Base-by-base conservation (phyloP, 2,888 invertebrate species). In the Julus scanicus region DNA sequence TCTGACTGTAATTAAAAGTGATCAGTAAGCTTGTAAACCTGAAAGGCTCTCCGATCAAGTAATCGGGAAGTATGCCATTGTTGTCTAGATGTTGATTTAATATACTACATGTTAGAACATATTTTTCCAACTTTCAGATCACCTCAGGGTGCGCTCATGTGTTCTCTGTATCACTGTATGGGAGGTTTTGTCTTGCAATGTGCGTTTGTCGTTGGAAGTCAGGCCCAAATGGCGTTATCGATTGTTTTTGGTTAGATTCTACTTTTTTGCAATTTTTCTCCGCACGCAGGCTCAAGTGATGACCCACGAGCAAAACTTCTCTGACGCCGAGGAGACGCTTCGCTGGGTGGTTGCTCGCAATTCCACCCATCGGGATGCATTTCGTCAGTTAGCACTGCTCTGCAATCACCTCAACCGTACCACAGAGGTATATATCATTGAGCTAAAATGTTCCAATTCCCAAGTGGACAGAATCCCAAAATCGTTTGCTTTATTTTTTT, bases 361-460 rank as follows among this genome's bases (percentile, higher is more conserved):
- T 37, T 87, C 89, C 11, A 90, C 89, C n/a, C 90, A 90, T 86
- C 86, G 90, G 17, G 90, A 90, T 39, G 90, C 89, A 13, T 89
- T 90, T 71, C 89, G 90, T 20, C 90, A 90, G 44, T 84, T 90
- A 87, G 90, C 90, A 9, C 87, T 89, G 15, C 89, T 90, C 9
- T 90, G 90, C 85, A 90, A 89, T 86, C 89, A 89, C 48, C 89
- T 89, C n/a, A 90, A 90, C 88, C 88, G 90, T 87, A 90, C 90
- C 15, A 89, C 90, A 29, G 90, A 90, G 89, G 90, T 90, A 89
- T 13, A 37, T 8, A 80, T 29, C 13, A 44, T 44, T 44, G 44
- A 44, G 2, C 29, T 29, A 29, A n/a, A 29, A 71, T 11, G 1
- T 80, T 8, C 13, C 13, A 15, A 44, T 44, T 44, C 44, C 44